Evolutionary conservation across 2,888 invertebrate species (phyloP).

Genomic region (Leucania comma): DNA sequence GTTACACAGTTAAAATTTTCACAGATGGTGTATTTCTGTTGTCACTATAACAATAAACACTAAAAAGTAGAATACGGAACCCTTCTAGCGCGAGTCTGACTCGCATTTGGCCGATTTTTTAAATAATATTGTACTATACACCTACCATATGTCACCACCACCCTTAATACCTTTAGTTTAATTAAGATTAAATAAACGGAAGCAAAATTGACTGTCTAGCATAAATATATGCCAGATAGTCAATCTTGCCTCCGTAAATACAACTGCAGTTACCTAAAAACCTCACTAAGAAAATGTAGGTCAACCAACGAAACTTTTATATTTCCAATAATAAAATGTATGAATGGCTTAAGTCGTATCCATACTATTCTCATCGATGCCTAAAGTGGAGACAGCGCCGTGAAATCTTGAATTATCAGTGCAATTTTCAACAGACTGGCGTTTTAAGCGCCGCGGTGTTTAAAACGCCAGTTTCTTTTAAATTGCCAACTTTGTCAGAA

Average conservation of each 20-base stretch:
- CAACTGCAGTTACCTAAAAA: background rate
- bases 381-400: constrained; percentile 66
- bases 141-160: no score
- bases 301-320: background rate
- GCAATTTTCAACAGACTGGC: constrained; percentile 60
- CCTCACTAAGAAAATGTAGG: background rate
- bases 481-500: background rate
- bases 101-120: no score
- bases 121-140: no score
- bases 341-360: constrained; percentile 59
- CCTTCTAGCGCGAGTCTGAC: no score
- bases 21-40: no score
- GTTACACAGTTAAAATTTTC: no score
- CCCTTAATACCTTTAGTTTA: no score
- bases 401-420: constrained; percentile 74
- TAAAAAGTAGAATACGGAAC: no score
- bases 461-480: no score
- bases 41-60: no score
- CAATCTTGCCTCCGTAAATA: background rate
- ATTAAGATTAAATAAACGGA: no score
- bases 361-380: constrained; percentile 61
- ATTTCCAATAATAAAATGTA: background rate
- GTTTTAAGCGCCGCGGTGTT: constrained; percentile 54
- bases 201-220: no score
- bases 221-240: background rate